phyloP scores from a whole-genome alignment of 2,888 invertebrate genomes.

The Agonopterix heracliana region DNA sequence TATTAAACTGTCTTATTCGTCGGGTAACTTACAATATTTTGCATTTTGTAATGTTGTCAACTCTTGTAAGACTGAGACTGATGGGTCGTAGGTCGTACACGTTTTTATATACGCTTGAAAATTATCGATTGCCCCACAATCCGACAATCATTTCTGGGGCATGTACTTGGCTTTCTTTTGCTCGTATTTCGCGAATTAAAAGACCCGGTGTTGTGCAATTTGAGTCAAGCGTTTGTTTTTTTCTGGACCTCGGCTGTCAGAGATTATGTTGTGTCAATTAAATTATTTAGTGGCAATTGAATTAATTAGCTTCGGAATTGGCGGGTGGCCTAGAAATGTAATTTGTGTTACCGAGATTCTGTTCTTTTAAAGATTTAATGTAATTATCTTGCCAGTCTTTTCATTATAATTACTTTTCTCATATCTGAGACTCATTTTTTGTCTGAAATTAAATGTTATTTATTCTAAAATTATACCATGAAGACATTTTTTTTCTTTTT shows the following conservation, averaged over 20 bases:
- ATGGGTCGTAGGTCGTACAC: constrained; percentile 27
- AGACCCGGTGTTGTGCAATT: constrained; percentile 6
- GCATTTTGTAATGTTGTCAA: constrained; percentile 30
- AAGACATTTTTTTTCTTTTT: too few relatives aligned
- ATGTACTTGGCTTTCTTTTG: constrained; percentile 33
- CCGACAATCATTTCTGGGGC: constrained; percentile 27
- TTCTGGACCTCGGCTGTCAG: neutral
- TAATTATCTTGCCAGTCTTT: too few relatives aligned
- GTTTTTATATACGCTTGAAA: constrained; percentile 47
- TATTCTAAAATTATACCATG: too few relatives aligned
- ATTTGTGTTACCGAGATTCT: neutral
- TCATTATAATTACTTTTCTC: too few relatives aligned
- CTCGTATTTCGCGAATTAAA: constrained; percentile 26
- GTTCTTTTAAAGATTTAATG: too few relatives aligned
- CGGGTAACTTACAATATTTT: constrained; percentile 41
- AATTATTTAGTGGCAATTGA: constrained; percentile 3
- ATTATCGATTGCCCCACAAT: constrained; percentile 43
- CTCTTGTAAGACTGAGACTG: constrained; percentile 40
- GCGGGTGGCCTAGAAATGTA: neutral
- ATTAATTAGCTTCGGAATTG: neutral
- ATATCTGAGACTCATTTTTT: too few relatives aligned
- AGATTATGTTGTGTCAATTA: constrained; percentile 3
- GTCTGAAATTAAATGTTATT: too few relatives aligned
- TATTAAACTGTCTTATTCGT: too few relatives aligned
- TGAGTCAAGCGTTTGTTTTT: neutral